phyloP scores from a whole-genome alignment of 92 coral and sea anemone species.

The Phenganax stokvisi region DNA sequence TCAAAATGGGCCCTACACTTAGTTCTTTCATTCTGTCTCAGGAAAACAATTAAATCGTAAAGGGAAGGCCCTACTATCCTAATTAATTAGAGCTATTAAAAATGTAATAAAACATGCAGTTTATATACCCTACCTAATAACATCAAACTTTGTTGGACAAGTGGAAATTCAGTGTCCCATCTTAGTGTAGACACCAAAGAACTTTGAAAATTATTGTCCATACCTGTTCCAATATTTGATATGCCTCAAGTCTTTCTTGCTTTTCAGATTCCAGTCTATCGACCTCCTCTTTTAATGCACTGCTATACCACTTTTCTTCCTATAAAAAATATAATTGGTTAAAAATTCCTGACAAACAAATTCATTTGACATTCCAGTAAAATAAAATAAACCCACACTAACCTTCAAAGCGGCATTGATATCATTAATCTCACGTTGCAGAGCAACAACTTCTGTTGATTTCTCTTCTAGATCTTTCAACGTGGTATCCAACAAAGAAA shows the following conservation, averaged over 20 bases:
- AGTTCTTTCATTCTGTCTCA: no score
- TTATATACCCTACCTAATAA: no score
- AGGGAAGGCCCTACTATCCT: no score
- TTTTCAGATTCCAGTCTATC: conserved; percentile 78
- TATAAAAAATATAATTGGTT: not conserved
- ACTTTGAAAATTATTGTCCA: not conserved
- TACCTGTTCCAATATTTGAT: conserved; percentile 63
- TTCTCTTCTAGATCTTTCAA: conserved; percentile 89
- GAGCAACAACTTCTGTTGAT: conserved; percentile 68
- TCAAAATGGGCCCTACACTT: not conserved
- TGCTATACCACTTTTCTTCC: conserved; percentile 98
- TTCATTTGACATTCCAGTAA: no score
- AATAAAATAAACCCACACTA: not conserved
- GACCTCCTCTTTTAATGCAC: conserved; percentile 92
- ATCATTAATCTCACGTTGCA: conserved; percentile 90
- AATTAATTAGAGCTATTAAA: no score
- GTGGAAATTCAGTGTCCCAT: no score
- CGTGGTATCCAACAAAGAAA: conserved; percentile 66
- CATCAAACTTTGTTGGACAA: no score
- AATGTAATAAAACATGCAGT: no score
- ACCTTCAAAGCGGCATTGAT: conserved; percentile 88
- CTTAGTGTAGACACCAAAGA: not conserved
- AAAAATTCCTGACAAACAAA: no score
- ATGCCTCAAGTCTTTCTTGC: conserved; percentile 55
- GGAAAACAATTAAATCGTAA: no score